phyloP scores from a whole-genome alignment of 2,113 vertebrate genomes.

The Phalacrocorax pelagicus region DNA sequence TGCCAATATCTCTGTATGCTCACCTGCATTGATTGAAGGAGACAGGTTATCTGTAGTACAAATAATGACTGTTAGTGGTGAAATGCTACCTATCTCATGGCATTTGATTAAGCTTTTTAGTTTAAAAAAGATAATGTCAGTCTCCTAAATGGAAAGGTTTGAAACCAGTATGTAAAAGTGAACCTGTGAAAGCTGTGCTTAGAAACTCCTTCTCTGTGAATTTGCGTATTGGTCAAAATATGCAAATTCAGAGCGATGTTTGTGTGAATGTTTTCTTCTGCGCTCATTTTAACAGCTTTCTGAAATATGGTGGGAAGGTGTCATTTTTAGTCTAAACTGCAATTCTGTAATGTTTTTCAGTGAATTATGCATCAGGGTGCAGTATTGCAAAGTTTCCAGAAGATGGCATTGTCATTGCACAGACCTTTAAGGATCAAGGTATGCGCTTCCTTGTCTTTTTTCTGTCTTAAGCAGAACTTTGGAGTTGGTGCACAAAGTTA shows the following conservation, averaged over 20 bases:
- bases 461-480: background rate
- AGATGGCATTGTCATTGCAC: conserved; percentile 93
- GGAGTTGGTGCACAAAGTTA: background rate
- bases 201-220: background rate
- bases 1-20: background rate
- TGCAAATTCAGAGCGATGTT: background rate
- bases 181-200: background rate
- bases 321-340: background rate
- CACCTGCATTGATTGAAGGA: background rate
- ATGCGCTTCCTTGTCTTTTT: background rate
- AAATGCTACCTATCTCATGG: background rate
- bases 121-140: background rate
- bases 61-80: background rate
- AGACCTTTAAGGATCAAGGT: conserved; percentile 99
- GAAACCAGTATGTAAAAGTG: background rate
- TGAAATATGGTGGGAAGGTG: background rate
- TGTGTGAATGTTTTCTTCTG: background rate
- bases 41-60: background rate
- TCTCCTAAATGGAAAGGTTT: background rate
- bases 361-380: conserved; percentile 98
- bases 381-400: conserved; percentile 96
- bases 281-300: background rate
- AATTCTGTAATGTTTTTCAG: conserved; percentile 65
- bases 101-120: background rate
- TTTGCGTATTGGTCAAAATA: background rate